A percentile compares a stretch with the other conserved stretches of the same genome.
These are phyloP conservation scores for Amitus sp. DNA, from an alignment of 2,888 invertebrate genomes.

Conservation along the genomic window DNA sequence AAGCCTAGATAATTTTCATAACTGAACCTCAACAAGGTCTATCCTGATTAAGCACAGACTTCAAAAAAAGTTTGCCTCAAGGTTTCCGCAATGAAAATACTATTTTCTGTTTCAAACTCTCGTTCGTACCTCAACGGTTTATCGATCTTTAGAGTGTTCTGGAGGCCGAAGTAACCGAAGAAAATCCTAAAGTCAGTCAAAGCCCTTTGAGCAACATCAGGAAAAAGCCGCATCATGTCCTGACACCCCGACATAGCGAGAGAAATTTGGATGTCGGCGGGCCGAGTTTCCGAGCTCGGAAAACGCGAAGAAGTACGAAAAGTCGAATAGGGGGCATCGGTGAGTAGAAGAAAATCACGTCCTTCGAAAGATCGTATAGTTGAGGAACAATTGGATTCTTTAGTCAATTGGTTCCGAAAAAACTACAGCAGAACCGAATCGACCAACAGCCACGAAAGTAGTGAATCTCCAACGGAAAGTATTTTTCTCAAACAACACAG, in stretches of 20 bases:
- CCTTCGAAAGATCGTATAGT: too few species aligned
- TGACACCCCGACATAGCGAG: slow-evolving; percentile 88
- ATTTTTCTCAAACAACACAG: slow-evolving; percentile 67
- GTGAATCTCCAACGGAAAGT: slow-evolving; percentile 69
- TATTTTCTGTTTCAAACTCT: too few species aligned
- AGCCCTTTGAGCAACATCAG: slow-evolving; percentile 81
- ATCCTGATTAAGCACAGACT: too few species aligned
- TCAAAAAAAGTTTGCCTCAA: too few species aligned
- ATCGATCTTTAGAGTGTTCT: slow-evolving; percentile 81
- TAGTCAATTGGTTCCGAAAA: slow-evolving; percentile 71
- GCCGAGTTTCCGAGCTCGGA: slow-evolving; percentile 44
- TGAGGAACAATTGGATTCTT: too few species aligned
- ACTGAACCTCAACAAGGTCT: too few species aligned
- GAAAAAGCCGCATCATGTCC: slow-evolving; percentile 75
- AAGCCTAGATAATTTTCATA: too few species aligned
- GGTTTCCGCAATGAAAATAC: too few species aligned
- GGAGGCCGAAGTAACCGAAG: slow-evolving; percentile 82
- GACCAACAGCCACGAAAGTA: slow-evolving; percentile 69
- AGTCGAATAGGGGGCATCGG: slow-evolving; percentile 80
- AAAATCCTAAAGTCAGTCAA: slow-evolving; percentile 78
- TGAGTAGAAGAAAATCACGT: too few species aligned
- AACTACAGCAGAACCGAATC: slow-evolving; percentile 67
- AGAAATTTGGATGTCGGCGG: slow-evolving; percentile 74
- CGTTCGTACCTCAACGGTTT: too few species aligned
- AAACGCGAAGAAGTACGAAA: slow-evolving; percentile 68